Percentiles rank a stretch among this genome's conserved stretches.
These are phyloP conservation scores for Agriopis leucophaearia DNA, from an alignment of 2,888 invertebrate species.

Conservation along the genomic window DNA sequence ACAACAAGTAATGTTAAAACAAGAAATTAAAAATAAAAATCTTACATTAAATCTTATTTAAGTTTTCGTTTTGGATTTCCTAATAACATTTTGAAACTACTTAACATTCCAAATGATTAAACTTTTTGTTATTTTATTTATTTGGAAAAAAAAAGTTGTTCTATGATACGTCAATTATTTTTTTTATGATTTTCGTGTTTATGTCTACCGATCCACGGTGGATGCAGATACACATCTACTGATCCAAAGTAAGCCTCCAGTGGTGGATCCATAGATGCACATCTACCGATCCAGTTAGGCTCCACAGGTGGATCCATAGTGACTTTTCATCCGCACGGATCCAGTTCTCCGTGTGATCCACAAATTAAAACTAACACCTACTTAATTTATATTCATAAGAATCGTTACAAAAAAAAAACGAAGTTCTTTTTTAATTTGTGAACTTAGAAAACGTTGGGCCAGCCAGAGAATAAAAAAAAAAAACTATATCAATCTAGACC, in stretches of 20 bases:
- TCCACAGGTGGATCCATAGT: background rate
- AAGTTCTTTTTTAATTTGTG: constrained; percentile 24
- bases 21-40: constrained; percentile 28
- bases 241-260: constrained; percentile 16
- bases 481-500: constrained; percentile 58
- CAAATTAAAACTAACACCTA: constrained; percentile 51
- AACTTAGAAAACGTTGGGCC: constrained; percentile 46
- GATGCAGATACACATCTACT: constrained; percentile 28
- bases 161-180: constrained; percentile 53
- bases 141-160: constrained; percentile 18
- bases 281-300: no score
- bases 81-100: constrained; percentile 25
- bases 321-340: no score
- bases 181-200: constrained; percentile 46
- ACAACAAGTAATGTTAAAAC: constrained; percentile 17
- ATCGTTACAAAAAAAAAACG: constrained; percentile 53
- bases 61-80: constrained; percentile 13
- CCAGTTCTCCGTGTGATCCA: background rate
- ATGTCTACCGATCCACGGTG: no score
- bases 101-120: constrained; percentile 32
- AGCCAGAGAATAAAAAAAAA: constrained; percentile 56
- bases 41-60: constrained; percentile 21
- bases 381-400: constrained; percentile 59
- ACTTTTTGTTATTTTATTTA: constrained; percentile 28
- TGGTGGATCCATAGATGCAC: background rate